These are phyloP conservation scores for Lonchura striata DNA, from an alignment of 2,113 vertebrate species.

Conservation along the genomic window DNA sequence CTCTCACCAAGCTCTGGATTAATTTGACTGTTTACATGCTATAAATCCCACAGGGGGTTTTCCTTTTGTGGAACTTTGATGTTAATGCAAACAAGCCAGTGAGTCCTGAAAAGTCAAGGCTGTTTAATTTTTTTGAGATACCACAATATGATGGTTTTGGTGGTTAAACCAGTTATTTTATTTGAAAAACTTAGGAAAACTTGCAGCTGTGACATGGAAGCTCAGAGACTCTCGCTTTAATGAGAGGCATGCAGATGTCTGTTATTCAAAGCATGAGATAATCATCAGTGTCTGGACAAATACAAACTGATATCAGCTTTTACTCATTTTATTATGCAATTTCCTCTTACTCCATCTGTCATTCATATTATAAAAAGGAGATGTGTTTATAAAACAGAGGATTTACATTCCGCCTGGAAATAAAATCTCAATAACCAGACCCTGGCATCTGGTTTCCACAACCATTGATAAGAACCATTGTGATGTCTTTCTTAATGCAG, in stretches of 20 bases:
- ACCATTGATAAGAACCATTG: background rate
- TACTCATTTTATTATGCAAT: constrained; percentile 24
- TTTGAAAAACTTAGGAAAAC: constrained; percentile 1
- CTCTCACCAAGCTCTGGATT: background rate
- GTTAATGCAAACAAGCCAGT: background rate
- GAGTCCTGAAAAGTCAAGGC: background rate
- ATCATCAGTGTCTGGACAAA: constrained; percentile 3
- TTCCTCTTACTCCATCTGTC: constrained; percentile 22
- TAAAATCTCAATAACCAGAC: constrained; percentile 18
- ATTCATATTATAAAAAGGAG: background rate
- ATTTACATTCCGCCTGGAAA: constrained; percentile 35
- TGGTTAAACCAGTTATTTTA: constrained; percentile 3
- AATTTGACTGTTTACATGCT: background rate
- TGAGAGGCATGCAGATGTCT: background rate
- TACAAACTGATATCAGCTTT: constrained; percentile 24
- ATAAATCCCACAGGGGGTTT: background rate
- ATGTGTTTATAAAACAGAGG: constrained; percentile 35
- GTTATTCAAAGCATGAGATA: constrained; percentile 15
- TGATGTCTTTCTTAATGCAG: background rate
- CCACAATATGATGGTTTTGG: background rate
- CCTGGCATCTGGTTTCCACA: background rate
- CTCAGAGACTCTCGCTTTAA: background rate
- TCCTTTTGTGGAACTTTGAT: background rate
- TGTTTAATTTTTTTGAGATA: constrained; percentile 32
- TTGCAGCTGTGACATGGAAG: background rate